Evolutionary conservation across 2,888 invertebrate genomes (phyloP), one percentile per base, ranked within the genome.

Genomic region (Mongoloraphidia duomilia): DNA sequence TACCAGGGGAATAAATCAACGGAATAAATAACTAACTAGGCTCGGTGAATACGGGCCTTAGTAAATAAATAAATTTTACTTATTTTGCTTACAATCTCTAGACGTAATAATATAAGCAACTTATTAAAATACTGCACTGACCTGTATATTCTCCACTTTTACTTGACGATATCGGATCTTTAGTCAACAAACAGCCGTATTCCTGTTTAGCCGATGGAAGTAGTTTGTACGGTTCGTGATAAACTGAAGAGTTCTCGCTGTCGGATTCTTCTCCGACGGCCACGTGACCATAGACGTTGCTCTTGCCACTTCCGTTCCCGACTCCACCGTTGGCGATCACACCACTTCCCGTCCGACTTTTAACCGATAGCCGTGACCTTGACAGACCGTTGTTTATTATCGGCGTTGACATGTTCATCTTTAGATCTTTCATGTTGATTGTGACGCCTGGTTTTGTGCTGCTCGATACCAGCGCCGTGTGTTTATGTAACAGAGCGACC

Each of bases 401-500:
- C 1, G 76, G 75, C 12, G 74, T 74, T 40, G 74, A 69, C 58
- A 72, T 67, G 61, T 74, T 73, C 58, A 74, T 72, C 58, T 72
- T 70, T 47, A 73, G 60, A 57, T 77, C 76, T 57, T 77, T 75
- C 71, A 76, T 74, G 59, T 74, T 74, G 55, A 77, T 75, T 33
- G 76, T 72, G 38, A 72, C 72, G 2, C 72, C 71, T 1, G 75
- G 72, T 33, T 75, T 70, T 5, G 74, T 70, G 48, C 74, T 72
- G 53, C 74, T 71, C 50, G 75, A 75, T 12, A 76, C 70, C 41
- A 77, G 62, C 1, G 75, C 74, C 9, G 77, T 75, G 63, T 78
- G 79, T 58, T 78, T 78, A 61, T 77, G 77, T 35, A 79, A 65
- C 3, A 79, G 68, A 2, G 79, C 77, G 6, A 79, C 76, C 55